These are phyloP conservation scores for Cirrhinus mrigala DNA, from an alignment of 2,797 vertebrate species.

Conservation along the genomic window DNA sequence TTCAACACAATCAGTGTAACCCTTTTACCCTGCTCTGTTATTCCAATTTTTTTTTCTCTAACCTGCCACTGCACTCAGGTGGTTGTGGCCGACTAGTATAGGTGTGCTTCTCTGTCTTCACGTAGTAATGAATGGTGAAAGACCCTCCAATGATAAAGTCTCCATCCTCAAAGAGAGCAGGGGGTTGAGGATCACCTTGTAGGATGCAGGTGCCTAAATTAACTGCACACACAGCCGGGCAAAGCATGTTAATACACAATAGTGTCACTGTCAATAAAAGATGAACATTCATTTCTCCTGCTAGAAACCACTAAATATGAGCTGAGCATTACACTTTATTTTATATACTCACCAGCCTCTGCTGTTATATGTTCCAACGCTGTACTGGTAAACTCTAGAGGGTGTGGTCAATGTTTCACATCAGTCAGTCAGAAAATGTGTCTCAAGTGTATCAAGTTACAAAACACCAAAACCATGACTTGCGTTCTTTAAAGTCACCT, in stretches of 20 bases:
- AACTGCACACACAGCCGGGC: not conserved
- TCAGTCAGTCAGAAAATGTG: not conserved
- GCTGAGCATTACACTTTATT: not conserved
- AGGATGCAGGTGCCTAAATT: slow-evolving; percentile 39
- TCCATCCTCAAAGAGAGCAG: slow-evolving; percentile 50
- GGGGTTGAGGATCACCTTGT: slow-evolving; percentile 18
- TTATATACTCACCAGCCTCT: not conserved
- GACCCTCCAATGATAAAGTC: slow-evolving; percentile 58
- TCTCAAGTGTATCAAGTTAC: not conserved
- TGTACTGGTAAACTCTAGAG: not conserved
- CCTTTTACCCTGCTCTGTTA: not conserved
- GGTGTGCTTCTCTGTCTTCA: slow-evolving; percentile 5
- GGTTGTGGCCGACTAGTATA: slow-evolving; percentile 37
- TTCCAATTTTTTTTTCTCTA: not conserved
- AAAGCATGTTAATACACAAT: slow-evolving; percentile 15
- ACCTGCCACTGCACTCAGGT: slow-evolving; percentile 51
- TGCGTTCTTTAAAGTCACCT: not conserved
- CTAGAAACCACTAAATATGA: not conserved
- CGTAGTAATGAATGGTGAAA: slow-evolving; percentile 51
- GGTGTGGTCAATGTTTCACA: not conserved
- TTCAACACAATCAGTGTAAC: not conserved
- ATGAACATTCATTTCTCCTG: slow-evolving; percentile 11
- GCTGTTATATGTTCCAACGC: not conserved
- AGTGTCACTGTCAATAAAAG: slow-evolving; percentile 7
- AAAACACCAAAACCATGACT: not conserved